Conservation (phyloP, 2,113 vertebrate species). For the Cisticola juncidis region DNA sequence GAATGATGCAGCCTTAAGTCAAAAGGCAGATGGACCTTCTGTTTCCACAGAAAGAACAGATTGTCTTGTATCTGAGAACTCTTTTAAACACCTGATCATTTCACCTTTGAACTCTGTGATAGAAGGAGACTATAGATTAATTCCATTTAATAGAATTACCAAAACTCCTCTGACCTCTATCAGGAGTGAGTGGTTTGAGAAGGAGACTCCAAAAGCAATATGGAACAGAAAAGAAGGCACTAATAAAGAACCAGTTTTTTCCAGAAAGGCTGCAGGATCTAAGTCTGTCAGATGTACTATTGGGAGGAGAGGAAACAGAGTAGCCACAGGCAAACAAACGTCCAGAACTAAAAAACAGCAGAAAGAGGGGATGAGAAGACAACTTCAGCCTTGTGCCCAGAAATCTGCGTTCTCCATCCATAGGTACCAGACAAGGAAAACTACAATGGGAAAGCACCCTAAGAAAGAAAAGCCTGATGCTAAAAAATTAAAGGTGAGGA, state of each 20-base stretch:
- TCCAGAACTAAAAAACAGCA: constrained; percentile 60
- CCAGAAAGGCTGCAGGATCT: constrained; percentile 24
- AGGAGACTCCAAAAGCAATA: constrained; percentile 43
- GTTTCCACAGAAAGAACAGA: constrained; percentile 42
- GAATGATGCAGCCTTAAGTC: constrained; percentile 38
- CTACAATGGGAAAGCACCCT: constrained; percentile 42
- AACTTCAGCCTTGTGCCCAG: constrained; percentile 3
- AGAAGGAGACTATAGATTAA: constrained; percentile 37
- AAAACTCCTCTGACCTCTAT: constrained; percentile 14
- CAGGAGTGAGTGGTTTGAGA: constrained; percentile 20
- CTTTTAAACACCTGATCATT: constrained; percentile 42
- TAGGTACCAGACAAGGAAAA: constrained; percentile 47
- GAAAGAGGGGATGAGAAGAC: constrained; percentile 55
- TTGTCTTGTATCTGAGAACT: constrained; percentile 37
- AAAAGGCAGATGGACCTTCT: constrained; percentile 44
- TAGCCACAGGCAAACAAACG: constrained; percentile 14
- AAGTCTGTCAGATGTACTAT: constrained; percentile 3
- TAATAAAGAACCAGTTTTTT: constrained; percentile 25
- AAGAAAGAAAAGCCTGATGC: constrained; percentile 56
- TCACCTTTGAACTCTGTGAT: constrained; percentile 46
- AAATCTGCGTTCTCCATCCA: constrained; percentile 51
- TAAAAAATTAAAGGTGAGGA: constrained; percentile 31
- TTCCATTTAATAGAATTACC: constrained; percentile 37
- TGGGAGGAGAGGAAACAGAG: constrained; percentile 16
- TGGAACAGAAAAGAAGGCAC: constrained; percentile 54